Evolutionary conservation across 1,140 invertebrate species (phyloP), one percentile per base, ranked within the genome.

Genomic region (Thaumetopoea pityocampa): DNA sequence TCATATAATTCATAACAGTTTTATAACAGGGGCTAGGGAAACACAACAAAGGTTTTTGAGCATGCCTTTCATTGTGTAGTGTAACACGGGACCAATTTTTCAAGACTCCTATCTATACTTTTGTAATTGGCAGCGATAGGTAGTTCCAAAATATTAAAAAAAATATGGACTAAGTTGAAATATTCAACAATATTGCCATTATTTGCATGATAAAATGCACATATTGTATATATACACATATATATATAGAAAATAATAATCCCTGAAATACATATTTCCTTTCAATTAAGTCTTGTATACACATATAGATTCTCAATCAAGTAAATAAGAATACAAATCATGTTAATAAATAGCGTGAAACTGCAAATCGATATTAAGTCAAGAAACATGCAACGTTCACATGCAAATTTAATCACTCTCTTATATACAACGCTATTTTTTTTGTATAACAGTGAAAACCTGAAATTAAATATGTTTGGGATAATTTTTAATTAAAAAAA

Each of bases 1-100:
- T 53, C 47, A 22, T 26, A 30, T 27, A 41, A 41, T n/a, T 30
- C 37, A 28, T 12, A 41, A 42, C 23, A 48, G 44, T 46, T 37
- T 38, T 22, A n/a, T n/a, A n/a, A n/a, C 29, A 43, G 47, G 49
- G 52, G 50, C 46, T 43, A 56, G 36, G 45, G 43, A 63, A 63
- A 59, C 54, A 62, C 55, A 67, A 63, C 49, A 55, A 60, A 42
- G 48, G 41, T 53, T 64, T 53, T 77, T 69, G 78, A 76, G 71
- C 78, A 78, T 80, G 71, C 77, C 73, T 64, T 70, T 40, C 35
- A 53, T 67, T 79, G 68, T 79, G 71, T 57, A 67, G 67, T 77
- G 72, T 80, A 45, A 34, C 48, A 44, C 64, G 45, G 37, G 37
- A 41, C 11, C 18, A 29, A 20, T 15, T n/a, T 29, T 32, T 32